These are phyloP conservation scores for Phalangium opilio DNA, from an alignment of 2,888 invertebrate genomes.

Conservation along the genomic window DNA sequence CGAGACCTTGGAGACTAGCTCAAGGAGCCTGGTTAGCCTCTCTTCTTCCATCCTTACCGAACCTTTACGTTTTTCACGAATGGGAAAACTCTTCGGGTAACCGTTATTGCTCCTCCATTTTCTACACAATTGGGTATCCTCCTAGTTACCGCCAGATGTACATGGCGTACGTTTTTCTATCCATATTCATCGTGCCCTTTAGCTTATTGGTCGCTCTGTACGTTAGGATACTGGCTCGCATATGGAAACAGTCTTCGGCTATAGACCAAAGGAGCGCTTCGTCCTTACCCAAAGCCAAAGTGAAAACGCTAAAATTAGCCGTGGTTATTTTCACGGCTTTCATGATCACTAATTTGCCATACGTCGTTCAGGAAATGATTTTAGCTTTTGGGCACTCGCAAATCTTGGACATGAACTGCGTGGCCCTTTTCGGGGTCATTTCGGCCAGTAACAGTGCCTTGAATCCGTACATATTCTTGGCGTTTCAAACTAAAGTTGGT, in stretches of 20 bases:
- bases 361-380: constrained; percentile 13
- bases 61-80: constrained; percentile 9
- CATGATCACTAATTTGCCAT: constrained; percentile 10
- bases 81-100: neutral
- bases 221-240: constrained; percentile 9
- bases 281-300: constrained; percentile 28
- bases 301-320: constrained; percentile 32
- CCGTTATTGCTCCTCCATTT: constrained; percentile 10
- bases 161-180: constrained; percentile 11
- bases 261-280: constrained; percentile 7
- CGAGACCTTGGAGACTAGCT: constrained; percentile 7
- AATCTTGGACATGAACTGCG: constrained; percentile 7
- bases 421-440: constrained; percentile 14
- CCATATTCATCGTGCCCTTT: constrained; percentile 12
- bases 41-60: constrained; percentile 10
- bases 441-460: constrained; percentile 17
- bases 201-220: constrained; percentile 7
- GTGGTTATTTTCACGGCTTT: constrained; percentile 10
- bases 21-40: constrained; percentile 10
- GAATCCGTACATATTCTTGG: constrained; percentile 16
- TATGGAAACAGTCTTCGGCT: constrained; percentile 8
- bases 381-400: constrained; percentile 9
- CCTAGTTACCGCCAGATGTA: constrained; percentile 9
- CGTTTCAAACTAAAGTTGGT: constrained; percentile 11
- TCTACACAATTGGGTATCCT: constrained; percentile 8